A percentile compares a stretch with the other conserved stretches of the same genome.
Conservation (phyloP, 2,797 vertebrate genomes). For the Nothura maculosa region DNA sequence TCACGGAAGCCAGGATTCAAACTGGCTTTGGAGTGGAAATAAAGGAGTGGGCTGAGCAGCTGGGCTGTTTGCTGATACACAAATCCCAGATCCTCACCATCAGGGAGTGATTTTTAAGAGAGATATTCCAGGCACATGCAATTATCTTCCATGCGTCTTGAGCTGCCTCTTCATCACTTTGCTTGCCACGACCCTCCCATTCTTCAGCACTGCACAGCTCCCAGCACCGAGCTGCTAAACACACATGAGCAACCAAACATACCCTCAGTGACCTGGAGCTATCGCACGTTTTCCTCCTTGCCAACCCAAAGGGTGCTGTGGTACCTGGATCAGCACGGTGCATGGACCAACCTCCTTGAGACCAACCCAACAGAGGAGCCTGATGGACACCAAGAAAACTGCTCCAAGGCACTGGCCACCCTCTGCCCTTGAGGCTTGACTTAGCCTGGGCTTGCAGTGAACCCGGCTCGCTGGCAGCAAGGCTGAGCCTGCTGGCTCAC, state of each 20-base stretch:
- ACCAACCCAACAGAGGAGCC: not conserved
- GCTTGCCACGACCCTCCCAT: not conserved
- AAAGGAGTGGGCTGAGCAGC: not conserved
- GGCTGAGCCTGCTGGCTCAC: not conserved
- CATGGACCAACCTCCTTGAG: not conserved
- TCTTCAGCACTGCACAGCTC: not conserved
- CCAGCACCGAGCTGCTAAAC: not conserved
- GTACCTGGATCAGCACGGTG: not conserved
- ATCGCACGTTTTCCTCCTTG: no score
- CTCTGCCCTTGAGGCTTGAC: not conserved
- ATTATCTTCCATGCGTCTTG: not conserved
- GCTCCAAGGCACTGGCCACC: not conserved
- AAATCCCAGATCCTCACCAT: not conserved
- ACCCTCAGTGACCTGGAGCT: not conserved
- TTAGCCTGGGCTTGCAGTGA: not conserved
- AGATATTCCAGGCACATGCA: not conserved
- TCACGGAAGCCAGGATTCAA: accelerated
- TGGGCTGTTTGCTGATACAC: not conserved
- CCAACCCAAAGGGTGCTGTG: no score
- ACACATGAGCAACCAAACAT: not conserved
- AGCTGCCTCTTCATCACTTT: not conserved
- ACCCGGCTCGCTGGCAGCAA: not conserved
- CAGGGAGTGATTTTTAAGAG: not conserved
- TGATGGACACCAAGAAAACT: not conserved
- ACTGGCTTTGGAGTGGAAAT: not conserved